Evolutionary conservation across 1,140 invertebrate species (phyloP).

Genomic region (Agrypnia vestita): DNA sequence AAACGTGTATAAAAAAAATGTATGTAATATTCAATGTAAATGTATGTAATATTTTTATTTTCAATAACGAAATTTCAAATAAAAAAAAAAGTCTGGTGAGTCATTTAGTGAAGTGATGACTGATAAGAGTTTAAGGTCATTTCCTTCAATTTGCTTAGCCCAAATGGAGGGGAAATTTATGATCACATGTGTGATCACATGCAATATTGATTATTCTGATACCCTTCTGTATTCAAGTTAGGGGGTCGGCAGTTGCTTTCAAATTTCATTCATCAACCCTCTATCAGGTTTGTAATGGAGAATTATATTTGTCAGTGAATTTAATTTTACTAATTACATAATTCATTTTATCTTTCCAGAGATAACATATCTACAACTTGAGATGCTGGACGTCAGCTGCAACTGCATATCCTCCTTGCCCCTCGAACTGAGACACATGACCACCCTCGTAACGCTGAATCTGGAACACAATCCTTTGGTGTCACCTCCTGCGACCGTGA

Average conservation of each 20-base stretch:
- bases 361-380: constrained; percentile 88
- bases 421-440: constrained; percentile 89
- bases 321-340: neutral
- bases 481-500: constrained; percentile 92
- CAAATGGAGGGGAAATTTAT: neutral
- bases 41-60: too few relatives aligned
- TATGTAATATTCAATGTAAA: too few relatives aligned
- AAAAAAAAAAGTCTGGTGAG: too few relatives aligned
- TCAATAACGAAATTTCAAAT: too few relatives aligned
- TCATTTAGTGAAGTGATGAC: too few relatives aligned
- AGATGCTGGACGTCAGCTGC: constrained; percentile 89
- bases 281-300: too few relatives aligned
- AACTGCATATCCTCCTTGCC: constrained; percentile 92
- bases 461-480: constrained; percentile 92
- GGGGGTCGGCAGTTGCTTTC: neutral
- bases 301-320: neutral
- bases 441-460: constrained; percentile 83
- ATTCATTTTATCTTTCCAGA: constrained; percentile 74
- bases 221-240: constrained; percentile 19
- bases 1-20: too few relatives aligned
- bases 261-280: neutral
- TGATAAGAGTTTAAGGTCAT: too few relatives aligned
- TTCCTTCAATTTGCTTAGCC: too few relatives aligned
- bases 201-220: constrained; percentile 23
- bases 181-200: too few relatives aligned